Evolutionary conservation across 2,797 vertebrate species (phyloP).

Genomic region (Gallinago stenura): DNA sequence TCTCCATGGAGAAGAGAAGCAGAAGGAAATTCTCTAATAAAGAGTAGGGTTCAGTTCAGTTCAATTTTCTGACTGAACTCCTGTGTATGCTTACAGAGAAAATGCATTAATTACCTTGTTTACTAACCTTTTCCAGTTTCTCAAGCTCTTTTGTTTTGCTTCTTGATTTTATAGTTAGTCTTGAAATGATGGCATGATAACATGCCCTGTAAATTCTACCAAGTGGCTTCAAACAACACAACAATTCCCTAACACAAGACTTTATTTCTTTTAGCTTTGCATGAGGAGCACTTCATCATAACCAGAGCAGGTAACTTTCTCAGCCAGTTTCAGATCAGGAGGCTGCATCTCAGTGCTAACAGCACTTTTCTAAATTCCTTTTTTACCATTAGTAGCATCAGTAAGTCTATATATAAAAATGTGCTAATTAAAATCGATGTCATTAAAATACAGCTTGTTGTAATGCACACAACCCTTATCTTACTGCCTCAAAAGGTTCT

Average conservation of each 20-base stretch:
- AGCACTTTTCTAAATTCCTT: background rate
- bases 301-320: background rate
- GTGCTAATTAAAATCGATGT: background rate
- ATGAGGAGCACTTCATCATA: background rate
- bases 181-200: background rate
- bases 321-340: slow-evolving; percentile 1
- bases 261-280: background rate
- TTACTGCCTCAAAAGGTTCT: background rate
- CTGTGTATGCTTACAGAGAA: background rate
- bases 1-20: background rate
- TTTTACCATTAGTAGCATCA: background rate
- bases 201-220: background rate
- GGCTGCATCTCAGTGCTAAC: background rate
- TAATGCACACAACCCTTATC: background rate
- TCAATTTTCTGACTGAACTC: background rate
- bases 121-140: background rate
- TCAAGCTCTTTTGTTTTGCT: background rate
- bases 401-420: background rate
- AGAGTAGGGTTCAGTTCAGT: background rate
- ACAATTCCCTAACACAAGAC: background rate
- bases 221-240: background rate
- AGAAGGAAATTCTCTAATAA: background rate
- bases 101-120: background rate
- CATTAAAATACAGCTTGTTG: background rate
- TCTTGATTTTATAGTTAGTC: slow-evolving; percentile 14